These are phyloP conservation scores for Pogonomyrmex californicus DNA, from an alignment of 1,140 invertebrate genomes.

Conservation along the genomic window DNA sequence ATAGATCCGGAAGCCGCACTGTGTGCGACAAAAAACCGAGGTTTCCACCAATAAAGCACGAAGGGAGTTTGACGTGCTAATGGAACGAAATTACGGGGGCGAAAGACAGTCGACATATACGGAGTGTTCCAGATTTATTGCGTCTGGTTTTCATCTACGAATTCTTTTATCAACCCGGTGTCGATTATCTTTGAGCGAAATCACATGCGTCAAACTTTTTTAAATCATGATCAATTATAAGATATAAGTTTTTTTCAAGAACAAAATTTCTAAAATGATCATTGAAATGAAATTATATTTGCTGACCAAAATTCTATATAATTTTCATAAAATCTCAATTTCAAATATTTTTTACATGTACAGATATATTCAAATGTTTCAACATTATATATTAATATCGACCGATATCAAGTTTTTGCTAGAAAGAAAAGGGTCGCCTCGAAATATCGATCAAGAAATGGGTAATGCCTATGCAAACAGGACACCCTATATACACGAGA, in stretches of 20 bases:
- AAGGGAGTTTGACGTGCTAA: conserved; percentile 56
- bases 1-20: conserved; percentile 2
- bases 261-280: not conserved
- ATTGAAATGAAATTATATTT: not conserved
- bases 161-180: not conserved
- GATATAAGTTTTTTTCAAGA: not conserved
- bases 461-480: not conserved
- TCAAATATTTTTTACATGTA: not conserved
- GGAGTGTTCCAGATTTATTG: conserved; percentile 34
- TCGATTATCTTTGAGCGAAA: not conserved
- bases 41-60: conserved; percentile 59
- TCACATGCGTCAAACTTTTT: not conserved
- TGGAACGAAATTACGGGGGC: conserved; percentile 63
- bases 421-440: not conserved
- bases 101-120: conserved; percentile 57
- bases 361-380: not conserved
- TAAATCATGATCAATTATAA: not conserved
- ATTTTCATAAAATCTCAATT: not conserved
- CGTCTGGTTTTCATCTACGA: not conserved
- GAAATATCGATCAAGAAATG: not conserved
- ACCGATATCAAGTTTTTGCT: not conserved
- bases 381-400: not conserved
- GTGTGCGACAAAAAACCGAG: conserved; percentile 33
- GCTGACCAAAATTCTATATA: not conserved
- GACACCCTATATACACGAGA: conserved; percentile 6